Conservation (phyloP, 2,113 vertebrate species). For the Podarcis raffonei region DNA sequence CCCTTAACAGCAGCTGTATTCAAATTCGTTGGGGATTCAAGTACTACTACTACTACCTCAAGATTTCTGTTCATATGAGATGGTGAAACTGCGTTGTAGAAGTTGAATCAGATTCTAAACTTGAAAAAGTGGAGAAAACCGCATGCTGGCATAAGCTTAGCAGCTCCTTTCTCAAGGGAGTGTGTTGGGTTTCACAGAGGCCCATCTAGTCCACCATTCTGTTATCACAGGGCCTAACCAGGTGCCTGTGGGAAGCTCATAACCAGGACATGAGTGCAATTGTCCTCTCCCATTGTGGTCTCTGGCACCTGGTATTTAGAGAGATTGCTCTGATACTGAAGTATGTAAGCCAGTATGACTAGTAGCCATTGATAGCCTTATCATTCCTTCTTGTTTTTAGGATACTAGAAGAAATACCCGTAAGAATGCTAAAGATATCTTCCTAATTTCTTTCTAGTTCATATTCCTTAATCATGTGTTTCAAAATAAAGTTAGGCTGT, state of each 20-base stretch:
- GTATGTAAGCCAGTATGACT: too few species aligned
- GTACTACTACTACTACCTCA: neutral
- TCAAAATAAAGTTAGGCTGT: neutral
- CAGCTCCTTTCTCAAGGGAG: neutral
- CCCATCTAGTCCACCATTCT: too few species aligned
- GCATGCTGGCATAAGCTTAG: neutral
- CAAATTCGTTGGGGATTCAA: slow-evolving; percentile 35
- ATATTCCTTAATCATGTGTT: neutral
- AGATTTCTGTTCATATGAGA: neutral
- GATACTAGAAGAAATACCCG: neutral
- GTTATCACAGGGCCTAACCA: too few species aligned
- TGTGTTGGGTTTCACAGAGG: too few species aligned
- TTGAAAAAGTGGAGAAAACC: slow-evolving; percentile 61
- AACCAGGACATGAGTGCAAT: too few species aligned
- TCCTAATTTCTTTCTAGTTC: neutral
- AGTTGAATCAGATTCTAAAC: neutral
- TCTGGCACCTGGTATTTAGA: too few species aligned
- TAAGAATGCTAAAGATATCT: neutral
- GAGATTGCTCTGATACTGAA: too few species aligned
- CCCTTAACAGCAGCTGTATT: slow-evolving; percentile 58
- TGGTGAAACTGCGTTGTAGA: neutral
- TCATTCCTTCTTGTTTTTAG: neutral
- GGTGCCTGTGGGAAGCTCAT: too few species aligned
- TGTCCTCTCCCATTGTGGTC: too few species aligned
- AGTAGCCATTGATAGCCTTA: too few species aligned